Evolutionary conservation across 2,888 invertebrate species (phyloP).

Genomic region (Brenthis ino): DNA sequence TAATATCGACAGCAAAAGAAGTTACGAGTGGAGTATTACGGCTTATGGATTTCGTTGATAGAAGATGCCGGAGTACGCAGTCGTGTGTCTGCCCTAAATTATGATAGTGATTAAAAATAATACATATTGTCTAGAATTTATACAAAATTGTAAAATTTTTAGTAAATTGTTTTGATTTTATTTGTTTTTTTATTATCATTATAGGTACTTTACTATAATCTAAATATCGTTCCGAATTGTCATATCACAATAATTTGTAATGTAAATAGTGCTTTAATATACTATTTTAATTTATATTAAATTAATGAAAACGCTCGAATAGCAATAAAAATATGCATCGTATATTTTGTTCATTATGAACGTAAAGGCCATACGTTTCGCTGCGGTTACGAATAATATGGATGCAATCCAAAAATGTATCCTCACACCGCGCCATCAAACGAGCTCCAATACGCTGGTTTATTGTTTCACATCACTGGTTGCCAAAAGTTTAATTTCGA

Average conservation of each 20-base stretch:
- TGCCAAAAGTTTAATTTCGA: slow-evolving; percentile 49
- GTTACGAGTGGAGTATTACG: slow-evolving; percentile 56
- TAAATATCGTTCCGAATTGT: background rate
- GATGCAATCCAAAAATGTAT: slow-evolving; percentile 72
- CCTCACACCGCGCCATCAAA: slow-evolving; percentile 49
- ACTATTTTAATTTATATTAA: slow-evolving; percentile 35
- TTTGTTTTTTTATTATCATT: background rate
- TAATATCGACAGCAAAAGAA: slow-evolving; percentile 58
- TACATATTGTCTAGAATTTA: background rate
- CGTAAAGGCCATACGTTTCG: slow-evolving; percentile 58
- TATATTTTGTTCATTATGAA: slow-evolving; percentile 47
- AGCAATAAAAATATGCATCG: slow-evolving; percentile 51
- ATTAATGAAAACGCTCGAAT: slow-evolving; percentile 38
- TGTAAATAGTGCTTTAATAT: slow-evolving; percentile 25
- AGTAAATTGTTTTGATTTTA: slow-evolving; percentile 15
- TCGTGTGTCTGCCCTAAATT: slow-evolving; percentile 39
- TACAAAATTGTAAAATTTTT: slow-evolving; percentile 7
- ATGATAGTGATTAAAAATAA: background rate
- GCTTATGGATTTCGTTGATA: slow-evolving; percentile 65
- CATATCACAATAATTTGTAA: slow-evolving; percentile 25
- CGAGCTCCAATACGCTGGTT: slow-evolving; percentile 48
- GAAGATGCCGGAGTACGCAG: slow-evolving; percentile 35
- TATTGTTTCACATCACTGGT: slow-evolving; percentile 48
- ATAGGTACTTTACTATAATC: background rate
- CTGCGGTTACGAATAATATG: slow-evolving; percentile 70